These are phyloP conservation scores for Eupithecia abbreviata DNA, from an alignment of 2,888 invertebrate genomes.

Conservation along the genomic window DNA sequence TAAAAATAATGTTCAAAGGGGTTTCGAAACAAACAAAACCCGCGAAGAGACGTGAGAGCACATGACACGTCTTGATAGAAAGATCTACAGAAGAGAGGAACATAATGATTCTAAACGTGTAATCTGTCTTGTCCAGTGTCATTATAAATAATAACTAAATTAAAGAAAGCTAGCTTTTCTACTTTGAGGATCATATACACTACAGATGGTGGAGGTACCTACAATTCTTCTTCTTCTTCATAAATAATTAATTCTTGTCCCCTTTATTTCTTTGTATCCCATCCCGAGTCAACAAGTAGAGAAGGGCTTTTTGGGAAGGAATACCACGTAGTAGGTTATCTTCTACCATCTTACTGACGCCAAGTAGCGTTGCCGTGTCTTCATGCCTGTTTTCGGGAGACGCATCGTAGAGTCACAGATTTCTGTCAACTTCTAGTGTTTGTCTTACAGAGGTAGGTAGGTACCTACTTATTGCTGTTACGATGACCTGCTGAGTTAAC, in stretches of 20 bases:
- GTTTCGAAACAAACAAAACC: neutral
- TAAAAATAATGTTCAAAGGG: neutral
- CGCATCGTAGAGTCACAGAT: neutral
- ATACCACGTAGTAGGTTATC: neutral
- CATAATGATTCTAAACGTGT: neutral
- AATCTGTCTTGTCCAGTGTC: neutral
- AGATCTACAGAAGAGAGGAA: neutral
- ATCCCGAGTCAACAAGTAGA: neutral
- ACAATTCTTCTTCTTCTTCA: too few species aligned
- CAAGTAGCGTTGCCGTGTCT: neutral
- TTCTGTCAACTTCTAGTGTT: neutral
- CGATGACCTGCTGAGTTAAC: neutral
- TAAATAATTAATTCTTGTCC: neutral
- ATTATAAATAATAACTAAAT: neutral
- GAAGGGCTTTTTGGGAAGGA: neutral
- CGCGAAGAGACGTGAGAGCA: neutral
- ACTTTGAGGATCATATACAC: neutral
- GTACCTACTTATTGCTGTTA: neutral
- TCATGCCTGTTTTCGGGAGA: too few species aligned
- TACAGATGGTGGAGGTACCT: too few species aligned
- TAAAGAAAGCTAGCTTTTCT: conserved; percentile 4
- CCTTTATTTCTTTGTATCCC: neutral
- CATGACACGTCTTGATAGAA: neutral
- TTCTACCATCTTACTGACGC: neutral
- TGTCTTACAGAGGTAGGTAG: neutral